Evolutionary conservation across 2,888 invertebrate species (phyloP), one percentile per base, ranked within the genome.

Genomic region (Netelia melanura): DNA sequence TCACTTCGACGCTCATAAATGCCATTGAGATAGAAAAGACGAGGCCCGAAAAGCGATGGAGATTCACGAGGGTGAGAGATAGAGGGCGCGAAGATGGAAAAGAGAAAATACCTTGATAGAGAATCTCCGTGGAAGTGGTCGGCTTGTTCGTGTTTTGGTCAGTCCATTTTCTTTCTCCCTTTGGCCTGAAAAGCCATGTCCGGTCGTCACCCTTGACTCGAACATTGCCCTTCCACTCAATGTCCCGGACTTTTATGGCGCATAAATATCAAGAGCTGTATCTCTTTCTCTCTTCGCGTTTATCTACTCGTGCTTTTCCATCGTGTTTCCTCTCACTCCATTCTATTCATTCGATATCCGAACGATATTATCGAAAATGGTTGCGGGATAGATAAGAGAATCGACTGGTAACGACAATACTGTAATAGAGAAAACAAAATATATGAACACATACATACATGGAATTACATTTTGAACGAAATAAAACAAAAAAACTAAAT

Each of bases 181-280:
- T 14, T 48, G 48, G 89, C 90, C 89, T 89, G 82, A 89, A 90
- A 92, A 91, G 89, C 90, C 90, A 92, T 92, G 92, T 92, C 93
- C 92, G 92, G 91, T 91, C 91, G 89, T 90, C 92, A 92, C 92
- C 92, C 91, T 92, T 92, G 92, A 91, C 92, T 30, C 23, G 88
- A 87, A 75, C 90, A 81, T 89, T 90, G 90, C 90, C 89, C 91
- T 89, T 84, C 65, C 56, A 54, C 64, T 21, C 81, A 64, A 76
- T 77, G 84, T 81, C 68, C 89, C 88, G 87, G 91, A 92, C 93
- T 93, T 93, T 93, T 93, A 93, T 93, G 90, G 92, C 91, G 91
- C 93, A 93, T 93, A 93, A 93, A 93, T 92, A 93, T 93, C 92
- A 90, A 91, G 92, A 92, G 92, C 92, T 90, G 90, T 23, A 30